Evolutionary conservation across 2,888 invertebrate genomes (phyloP), one percentile per base, ranked within the genome.

Genomic region (Plutella xylostella): DNA sequence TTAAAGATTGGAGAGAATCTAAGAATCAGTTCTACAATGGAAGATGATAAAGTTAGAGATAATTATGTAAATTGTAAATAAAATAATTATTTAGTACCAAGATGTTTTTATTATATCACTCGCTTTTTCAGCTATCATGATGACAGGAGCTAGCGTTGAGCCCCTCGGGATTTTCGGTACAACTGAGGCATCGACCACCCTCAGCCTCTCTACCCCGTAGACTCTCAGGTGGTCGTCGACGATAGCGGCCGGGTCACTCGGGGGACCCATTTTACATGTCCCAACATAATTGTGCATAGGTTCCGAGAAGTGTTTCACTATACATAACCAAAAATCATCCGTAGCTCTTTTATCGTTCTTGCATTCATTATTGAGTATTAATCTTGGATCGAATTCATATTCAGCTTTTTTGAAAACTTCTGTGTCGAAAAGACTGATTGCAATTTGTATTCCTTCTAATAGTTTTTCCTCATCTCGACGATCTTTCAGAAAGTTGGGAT

Each of bases 71-170:
- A 45, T 48, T 39, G 30, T 41, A 41, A 42, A 65, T 68, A 65
- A 72, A 67, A 60, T 43, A 55, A 49, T 49, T 52, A 40, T 52
- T 72, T 62, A 79, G 61, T 80, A 79, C 83, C 83, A 83, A 57
- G 57, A 59, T 20, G 66, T 70, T 76, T 82, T 83, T 63, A 83
- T 82, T 66, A 77, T 59, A 56, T 80, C 79, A 61, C 80, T 79
- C 2, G 69, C 80, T 63, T 79, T 83, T 71, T 83, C 83, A 54
- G 80, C 82, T 58, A 83, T 79, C 83, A 83, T 83, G 50, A 82
- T 69, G 19, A 83, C 79, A 22, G 83, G 75, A 2, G 82, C 83
- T 4, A 77, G 72, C 6, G 77, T 80, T 1, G 80, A 73, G 1
- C 82, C 83, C 55, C 83, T 65, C 0, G 76, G 72, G 57, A 83